Evolutionary conservation across 2,113 vertebrate species (phyloP), one percentile per base, ranked within the genome.

Genomic region (Pseudorectes ferrugineus): DNA sequence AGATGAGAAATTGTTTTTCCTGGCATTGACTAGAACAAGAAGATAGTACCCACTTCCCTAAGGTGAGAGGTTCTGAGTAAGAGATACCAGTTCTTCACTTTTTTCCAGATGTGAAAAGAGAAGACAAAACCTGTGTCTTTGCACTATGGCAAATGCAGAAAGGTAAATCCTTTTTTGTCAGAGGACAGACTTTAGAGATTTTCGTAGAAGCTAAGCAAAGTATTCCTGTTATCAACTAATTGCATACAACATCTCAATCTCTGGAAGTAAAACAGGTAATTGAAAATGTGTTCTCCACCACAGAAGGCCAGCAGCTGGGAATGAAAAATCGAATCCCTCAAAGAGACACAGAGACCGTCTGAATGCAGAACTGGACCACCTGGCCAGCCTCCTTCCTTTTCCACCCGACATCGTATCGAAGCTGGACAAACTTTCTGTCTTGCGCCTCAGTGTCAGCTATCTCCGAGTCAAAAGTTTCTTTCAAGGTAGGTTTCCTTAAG

Each of bases 391-490:
- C 94, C 97, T 99, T 80, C 99, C 99, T 4, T 99, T 99, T 71
- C 98, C 99, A 5, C 98, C 98, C 0, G 99, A 99, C 57, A 97
- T 99, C 90, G 98, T 99, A 96, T 98, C 99, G 0, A 99, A 99
- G 97, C 97, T 99, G 98, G 99, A 99, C 98, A 99, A 99, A 91
- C 98, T 99, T 29, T 99, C 99, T 0, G 98, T 99, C 81, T 95
- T 99, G 93, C 99, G 99, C 22, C 99, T 99, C 6, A 99, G 99
- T 2, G 99, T 99, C 84, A 99, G 99, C 96, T 99, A 99, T 98
- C 98, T 99, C 74, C 97, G 99, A 33, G 99, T 99, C 97, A 99
- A 99, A 97, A 99, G 99, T 95, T 99, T 99, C 98, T 99, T 99
- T 97, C 98, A 99, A 98, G 99, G 99, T 97, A 95, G 40, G 93